Conservation (phyloP, 53 echinoderm and acorn worm genomes). For the Antedon mediterranea region DNA sequence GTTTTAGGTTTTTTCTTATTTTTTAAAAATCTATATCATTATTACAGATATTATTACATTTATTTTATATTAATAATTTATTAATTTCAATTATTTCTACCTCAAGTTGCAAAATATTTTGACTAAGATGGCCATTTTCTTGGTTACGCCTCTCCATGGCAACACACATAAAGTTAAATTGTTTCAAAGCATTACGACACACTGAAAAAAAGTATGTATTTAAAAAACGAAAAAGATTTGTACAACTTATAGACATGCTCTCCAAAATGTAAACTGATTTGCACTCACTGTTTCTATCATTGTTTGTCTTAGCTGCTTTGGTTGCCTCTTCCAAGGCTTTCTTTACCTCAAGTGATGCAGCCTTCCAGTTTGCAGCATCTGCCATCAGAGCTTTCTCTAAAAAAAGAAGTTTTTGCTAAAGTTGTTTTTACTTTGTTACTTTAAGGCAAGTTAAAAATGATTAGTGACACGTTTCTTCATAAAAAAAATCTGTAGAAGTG, state of each 20-base stretch:
- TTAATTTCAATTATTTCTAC: conserved; percentile 8
- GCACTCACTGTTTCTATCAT: conserved; percentile 58
- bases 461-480: no score
- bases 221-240: not conserved
- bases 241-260: not conserved
- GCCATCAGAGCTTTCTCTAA: conserved; percentile 42
- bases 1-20: no score
- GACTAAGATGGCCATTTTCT: conserved; percentile 52
- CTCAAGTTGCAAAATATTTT: conserved; percentile 73
- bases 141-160: conserved; percentile 72
- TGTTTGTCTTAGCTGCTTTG: conserved; percentile 52
- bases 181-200: conserved; percentile 65
- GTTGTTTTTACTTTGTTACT: not conserved
- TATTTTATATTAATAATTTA: no score
- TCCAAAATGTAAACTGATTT: no score
- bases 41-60: no score
- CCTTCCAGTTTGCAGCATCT: conserved; percentile 80
- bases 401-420: not conserved
- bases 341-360: conserved; percentile 64
- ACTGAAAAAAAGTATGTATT: conserved; percentile 20
- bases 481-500: no score
- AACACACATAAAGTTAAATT: conserved; percentile 72
- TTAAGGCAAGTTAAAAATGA: no score
- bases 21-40: no score
- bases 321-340: conserved; percentile 45